Conservation (phyloP, 2,113 vertebrate genomes). For the Brienomyrus brachyistius region DNA sequence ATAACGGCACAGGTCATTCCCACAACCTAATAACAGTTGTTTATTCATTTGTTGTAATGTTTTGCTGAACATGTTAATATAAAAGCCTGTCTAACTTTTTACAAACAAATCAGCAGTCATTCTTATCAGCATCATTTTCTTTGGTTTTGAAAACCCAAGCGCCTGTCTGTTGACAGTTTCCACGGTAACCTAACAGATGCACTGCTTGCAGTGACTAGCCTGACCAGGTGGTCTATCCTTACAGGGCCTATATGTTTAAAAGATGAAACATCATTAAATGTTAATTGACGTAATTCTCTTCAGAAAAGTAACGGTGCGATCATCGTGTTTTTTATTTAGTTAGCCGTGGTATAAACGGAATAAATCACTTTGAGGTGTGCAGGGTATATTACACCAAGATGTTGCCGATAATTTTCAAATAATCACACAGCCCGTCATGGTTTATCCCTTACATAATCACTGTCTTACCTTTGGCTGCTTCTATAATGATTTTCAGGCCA, state of each 20-base stretch:
- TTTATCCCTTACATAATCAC: background rate
- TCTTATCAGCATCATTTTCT: background rate
- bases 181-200: background rate
- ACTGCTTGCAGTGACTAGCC: background rate
- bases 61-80: background rate
- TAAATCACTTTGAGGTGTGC: background rate
- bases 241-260: background rate
- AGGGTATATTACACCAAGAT: background rate
- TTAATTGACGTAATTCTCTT: background rate
- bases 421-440: background rate
- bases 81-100: background rate
- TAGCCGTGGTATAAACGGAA: background rate
- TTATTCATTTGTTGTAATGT: background rate
- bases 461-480: slow-evolving; percentile 77
- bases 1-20: background rate
- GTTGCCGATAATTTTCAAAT: background rate
- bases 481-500: slow-evolving; percentile 76
- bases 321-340: background rate
- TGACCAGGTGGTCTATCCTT: background rate
- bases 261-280: background rate
- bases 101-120: background rate
- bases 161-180: background rate
- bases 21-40: background rate
- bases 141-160: background rate
- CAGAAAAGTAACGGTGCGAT: background rate